Percentiles rank a stretch among this genome's conserved stretches.
Evolutionary conservation across 2,797 vertebrate genomes (phyloP).

Genomic region (Mareca penelope): DNA sequence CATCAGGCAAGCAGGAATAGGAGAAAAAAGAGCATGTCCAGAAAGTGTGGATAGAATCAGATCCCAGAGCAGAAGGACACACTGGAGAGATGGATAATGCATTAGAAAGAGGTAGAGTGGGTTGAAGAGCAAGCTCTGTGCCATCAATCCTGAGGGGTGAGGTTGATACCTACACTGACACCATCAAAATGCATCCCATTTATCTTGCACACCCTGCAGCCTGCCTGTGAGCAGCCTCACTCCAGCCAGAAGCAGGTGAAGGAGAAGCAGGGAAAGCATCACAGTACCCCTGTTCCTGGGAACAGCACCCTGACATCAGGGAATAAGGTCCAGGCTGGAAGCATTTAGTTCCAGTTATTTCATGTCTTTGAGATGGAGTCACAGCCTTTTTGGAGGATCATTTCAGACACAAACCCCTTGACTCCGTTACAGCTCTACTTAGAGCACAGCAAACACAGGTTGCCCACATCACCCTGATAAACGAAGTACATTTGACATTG

Average conservation of each 20-base stretch:
- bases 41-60: fast-evolving
- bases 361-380: neutral
- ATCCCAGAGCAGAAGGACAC: neutral
- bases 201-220: neutral
- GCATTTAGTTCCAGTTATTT: neutral
- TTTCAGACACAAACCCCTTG: neutral
- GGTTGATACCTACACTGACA: neutral
- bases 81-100: neutral
- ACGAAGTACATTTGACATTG: neutral
- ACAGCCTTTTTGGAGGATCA: neutral
- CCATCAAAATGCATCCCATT: neutral
- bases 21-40: neutral
- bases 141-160: neutral
- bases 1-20: neutral
- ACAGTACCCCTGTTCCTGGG: neutral
- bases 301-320: neutral
- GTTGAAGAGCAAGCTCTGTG: neutral
- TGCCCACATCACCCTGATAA: neutral
- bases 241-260: neutral
- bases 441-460: neutral
- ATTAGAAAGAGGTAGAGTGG: neutral
- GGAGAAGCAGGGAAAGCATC: neutral
- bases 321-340: neutral
- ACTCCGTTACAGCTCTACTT: neutral
- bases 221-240: neutral